Evolutionary conservation across 2,113 vertebrate genomes (phyloP).

Genomic region (Megatriorchis doriae): DNA sequence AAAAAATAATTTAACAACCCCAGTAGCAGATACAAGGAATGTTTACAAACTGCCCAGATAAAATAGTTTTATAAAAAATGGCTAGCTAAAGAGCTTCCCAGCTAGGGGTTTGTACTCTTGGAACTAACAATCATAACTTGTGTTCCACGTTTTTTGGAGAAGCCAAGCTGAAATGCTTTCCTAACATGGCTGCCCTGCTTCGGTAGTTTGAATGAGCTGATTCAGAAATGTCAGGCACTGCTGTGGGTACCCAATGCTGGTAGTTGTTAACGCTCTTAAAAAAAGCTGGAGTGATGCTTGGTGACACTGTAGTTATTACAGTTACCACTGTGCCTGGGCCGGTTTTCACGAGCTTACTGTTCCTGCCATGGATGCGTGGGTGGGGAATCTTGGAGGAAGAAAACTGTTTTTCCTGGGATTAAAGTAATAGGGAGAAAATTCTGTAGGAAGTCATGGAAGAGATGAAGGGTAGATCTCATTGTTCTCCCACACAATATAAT

Average conservation of each 20-base stretch:
- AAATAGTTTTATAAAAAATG: neutral
- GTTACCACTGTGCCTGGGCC: too few relatives aligned
- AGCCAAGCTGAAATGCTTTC: neutral
- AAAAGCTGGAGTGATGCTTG: neutral
- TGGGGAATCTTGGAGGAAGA: neutral
- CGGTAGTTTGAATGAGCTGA: neutral
- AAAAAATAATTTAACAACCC: neutral
- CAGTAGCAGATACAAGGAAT: neutral
- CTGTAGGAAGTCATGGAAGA: neutral
- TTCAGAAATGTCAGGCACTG: neutral
- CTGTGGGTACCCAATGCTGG: accelerated
- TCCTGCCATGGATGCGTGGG: neutral
- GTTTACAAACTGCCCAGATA: neutral
- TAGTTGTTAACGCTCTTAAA: neutral
- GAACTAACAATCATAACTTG: neutral
- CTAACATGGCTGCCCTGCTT: neutral
- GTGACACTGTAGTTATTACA: neutral
- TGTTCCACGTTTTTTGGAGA: neutral
- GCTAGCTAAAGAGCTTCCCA: neutral
- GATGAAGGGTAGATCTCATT: neutral
- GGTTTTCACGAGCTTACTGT: neutral
- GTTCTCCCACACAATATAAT: neutral
- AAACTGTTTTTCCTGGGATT: neutral
- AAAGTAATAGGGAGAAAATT: neutral
- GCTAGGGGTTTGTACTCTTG: neutral